Percentiles rank a stretch among this genome's conserved stretches.
phyloP scores from a whole-genome alignment of 1,140 invertebrate genomes.

The Saccostrea cuccullata region DNA sequence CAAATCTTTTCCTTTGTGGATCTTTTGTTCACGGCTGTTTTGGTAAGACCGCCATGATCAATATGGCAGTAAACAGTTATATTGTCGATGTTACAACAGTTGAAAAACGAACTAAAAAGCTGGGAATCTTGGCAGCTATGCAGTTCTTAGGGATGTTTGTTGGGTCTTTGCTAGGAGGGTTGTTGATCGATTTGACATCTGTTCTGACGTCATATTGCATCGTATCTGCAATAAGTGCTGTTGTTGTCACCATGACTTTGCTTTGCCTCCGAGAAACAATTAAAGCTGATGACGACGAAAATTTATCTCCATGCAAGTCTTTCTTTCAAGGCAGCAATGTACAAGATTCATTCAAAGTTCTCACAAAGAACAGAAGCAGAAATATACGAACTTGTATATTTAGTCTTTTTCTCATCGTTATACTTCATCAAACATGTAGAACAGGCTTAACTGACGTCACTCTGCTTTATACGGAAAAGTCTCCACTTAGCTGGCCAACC shows the following conservation, averaged over 20 bases:
- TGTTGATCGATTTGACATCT: conserved; percentile 62
- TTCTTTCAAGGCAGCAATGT: conserved; percentile 60
- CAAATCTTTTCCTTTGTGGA: conserved; percentile 67
- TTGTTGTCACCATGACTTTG: conserved; percentile 62
- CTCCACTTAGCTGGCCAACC: conserved; percentile 68
- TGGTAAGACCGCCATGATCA: conserved; percentile 71
- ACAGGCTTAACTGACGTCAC: conserved; percentile 65
- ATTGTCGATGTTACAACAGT: conserved; percentile 65
- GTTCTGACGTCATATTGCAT: conserved; percentile 66
- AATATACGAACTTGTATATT: conserved; percentile 60
- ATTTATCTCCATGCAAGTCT: conserved; percentile 59
- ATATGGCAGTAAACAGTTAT: conserved; percentile 73
- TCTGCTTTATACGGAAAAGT: conserved; percentile 62
- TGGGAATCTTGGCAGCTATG: conserved; percentile 72
- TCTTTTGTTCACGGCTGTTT: conserved; percentile 69
- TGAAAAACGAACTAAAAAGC: conserved; percentile 62
- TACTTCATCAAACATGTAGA: conserved; percentile 64
- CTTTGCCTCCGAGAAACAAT: conserved; percentile 66
- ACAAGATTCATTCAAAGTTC: conserved; percentile 61
- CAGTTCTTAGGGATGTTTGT: conserved; percentile 73
- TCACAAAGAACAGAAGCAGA: conserved; percentile 56
- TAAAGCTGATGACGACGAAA: conserved; percentile 55
- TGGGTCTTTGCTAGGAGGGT: conserved; percentile 68
- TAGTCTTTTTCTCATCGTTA: conserved; percentile 57
- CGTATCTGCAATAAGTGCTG: conserved; percentile 61